phyloP scores from a whole-genome alignment of 2,113 vertebrate genomes.

The Petromus typicus region DNA sequence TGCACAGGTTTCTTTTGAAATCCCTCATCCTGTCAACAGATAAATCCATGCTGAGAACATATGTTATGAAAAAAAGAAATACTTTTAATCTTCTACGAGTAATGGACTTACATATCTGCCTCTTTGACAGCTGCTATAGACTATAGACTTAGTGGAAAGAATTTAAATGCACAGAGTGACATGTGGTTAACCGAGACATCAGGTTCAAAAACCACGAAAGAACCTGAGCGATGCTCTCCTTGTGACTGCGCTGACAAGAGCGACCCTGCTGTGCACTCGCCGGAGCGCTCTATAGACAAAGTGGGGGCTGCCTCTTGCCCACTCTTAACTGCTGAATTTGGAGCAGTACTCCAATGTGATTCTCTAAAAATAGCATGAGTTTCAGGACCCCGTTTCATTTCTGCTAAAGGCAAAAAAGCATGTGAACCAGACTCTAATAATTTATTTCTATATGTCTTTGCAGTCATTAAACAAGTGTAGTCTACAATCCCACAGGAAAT shows the following conservation, averaged over 20 bases:
- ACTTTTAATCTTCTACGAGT: conserved; percentile 52
- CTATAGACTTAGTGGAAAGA: conserved; percentile 41
- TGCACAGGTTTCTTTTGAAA: background rate
- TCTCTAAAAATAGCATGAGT: conserved; percentile 50
- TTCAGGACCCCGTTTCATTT: conserved; percentile 10
- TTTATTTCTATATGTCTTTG: background rate
- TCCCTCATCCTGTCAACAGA: conserved; percentile 38
- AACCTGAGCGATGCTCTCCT: conserved; percentile 11
- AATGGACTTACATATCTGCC: conserved; percentile 56
- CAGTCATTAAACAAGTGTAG: conserved; percentile 30
- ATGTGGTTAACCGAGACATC: conserved; percentile 22
- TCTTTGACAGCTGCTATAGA: conserved; percentile 41
- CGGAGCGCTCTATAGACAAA: background rate
- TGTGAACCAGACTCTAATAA: conserved; percentile 17
- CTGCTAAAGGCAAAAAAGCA: background rate
- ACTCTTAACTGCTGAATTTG: background rate
- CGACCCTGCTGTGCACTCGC: conserved; percentile 22
- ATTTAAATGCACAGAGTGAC: conserved; percentile 59
- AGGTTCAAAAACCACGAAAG: background rate
- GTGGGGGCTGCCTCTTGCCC: background rate
- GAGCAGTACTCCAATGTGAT: background rate
- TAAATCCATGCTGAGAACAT: conserved; percentile 53
- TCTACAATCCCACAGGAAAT: conserved; percentile 1
- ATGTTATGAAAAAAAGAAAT: background rate
- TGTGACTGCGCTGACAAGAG: background rate